Evolutionary conservation across 30 jellyfish, hydroid and myxozoan species (phyloP).

Genomic region (Hydractinia symbiolongicarpus): DNA sequence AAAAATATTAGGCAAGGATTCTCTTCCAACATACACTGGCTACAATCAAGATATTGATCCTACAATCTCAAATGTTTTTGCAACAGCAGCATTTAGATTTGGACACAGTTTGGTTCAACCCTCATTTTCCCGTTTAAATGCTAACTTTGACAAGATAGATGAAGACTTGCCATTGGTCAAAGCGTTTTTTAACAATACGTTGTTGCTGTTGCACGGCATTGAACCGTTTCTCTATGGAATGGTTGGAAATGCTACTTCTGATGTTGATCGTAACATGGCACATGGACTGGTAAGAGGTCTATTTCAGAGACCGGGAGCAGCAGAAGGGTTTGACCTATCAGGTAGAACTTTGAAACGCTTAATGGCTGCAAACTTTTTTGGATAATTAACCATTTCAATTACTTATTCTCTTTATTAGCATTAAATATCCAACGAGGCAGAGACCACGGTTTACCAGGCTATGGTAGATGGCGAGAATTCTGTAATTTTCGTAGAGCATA

Average conservation of each 20-base stretch:
- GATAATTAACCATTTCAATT: not conserved
- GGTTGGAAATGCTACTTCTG: constrained; percentile 42
- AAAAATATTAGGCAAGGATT: constrained; percentile 51
- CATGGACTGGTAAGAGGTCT: constrained; percentile 25
- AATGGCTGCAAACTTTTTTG: not conserved
- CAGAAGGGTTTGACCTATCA: constrained; percentile 45
- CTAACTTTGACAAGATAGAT: constrained; percentile 10
- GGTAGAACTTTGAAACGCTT: not conserved
- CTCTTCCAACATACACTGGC: constrained; percentile 59
- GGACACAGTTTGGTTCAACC: constrained; percentile 35
- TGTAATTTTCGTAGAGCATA: constrained; percentile 16
- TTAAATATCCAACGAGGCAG: constrained; percentile 90
- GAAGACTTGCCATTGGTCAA: constrained; percentile 21
- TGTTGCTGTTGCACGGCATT: constrained; percentile 50
- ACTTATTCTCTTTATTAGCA: constrained; percentile 49
- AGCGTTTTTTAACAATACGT: constrained; percentile 39
- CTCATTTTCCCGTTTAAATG: constrained; percentile 6
- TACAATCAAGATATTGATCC: constrained; percentile 48
- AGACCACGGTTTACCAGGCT: constrained; percentile 92
- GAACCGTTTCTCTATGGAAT: constrained; percentile 81
- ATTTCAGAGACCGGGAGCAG: constrained; percentile 35
- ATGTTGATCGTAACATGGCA: constrained; percentile 40
- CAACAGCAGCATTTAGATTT: constrained; percentile 44
- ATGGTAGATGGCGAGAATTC: constrained; percentile 35
- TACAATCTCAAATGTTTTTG: constrained; percentile 13